Conservation (phyloP, 2,888 invertebrate species). For the Acleris sparsana region DNA sequence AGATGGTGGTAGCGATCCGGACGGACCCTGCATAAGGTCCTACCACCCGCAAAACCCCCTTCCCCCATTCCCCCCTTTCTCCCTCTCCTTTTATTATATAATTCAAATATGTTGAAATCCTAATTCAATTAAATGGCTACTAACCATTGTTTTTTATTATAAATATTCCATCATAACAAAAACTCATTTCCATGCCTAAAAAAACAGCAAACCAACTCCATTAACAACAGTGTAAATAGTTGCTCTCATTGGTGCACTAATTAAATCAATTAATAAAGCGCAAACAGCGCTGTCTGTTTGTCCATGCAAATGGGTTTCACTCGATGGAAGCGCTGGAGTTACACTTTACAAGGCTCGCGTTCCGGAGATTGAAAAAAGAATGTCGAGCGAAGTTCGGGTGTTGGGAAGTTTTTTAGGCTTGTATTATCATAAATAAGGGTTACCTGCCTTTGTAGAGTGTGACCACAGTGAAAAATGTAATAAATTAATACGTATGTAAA, state of each 20-base stretch:
- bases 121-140: too few species aligned
- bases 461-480: too few species aligned
- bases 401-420: neutral
- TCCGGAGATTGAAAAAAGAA: neutral
- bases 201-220: constrained; percentile 19
- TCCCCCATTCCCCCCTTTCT: too few species aligned
- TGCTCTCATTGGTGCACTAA: constrained; percentile 32
- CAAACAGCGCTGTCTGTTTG: constrained; percentile 32
- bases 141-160: too few species aligned
- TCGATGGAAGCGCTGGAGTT: constrained; percentile 14
- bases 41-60: too few species aligned
- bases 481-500: too few species aligned
- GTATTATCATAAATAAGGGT: neutral
- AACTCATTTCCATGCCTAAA: constrained; percentile 8
- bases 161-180: neutral
- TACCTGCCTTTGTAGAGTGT: too few species aligned
- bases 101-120: too few species aligned
- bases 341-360: constrained; percentile 4
- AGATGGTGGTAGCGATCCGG: too few species aligned
- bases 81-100: too few species aligned
- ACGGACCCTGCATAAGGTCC: too few species aligned
- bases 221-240: constrained; percentile 33
- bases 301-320: constrained; percentile 13
- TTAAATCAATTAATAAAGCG: constrained; percentile 34
- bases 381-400: neutral